A percentile compares a stretch with the other conserved stretches of the same genome.
Conservation (phyloP, 1,140 invertebrate species). For the Drosophila setifemur region DNA sequence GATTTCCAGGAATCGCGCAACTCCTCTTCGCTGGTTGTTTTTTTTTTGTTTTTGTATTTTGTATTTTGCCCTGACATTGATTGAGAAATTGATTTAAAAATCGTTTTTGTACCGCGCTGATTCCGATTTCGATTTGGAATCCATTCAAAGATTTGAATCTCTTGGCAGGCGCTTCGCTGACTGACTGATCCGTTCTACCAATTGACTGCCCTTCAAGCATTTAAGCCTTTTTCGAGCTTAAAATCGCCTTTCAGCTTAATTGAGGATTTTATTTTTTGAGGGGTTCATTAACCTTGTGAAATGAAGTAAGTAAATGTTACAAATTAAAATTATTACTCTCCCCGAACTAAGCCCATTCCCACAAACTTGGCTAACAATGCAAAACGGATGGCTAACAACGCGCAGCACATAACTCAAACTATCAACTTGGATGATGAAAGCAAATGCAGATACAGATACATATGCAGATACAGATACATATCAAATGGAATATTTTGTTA, state of each 20-base stretch:
- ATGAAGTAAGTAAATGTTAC: not conserved
- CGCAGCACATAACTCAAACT: slow-evolving; percentile 55
- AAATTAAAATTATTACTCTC: not conserved
- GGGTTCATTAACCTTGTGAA: not conserved
- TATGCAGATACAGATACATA: slow-evolving; percentile 71
- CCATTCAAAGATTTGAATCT: slow-evolving; percentile 40
- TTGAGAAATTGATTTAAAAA: slow-evolving; percentile 80
- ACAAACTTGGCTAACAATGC: not conserved
- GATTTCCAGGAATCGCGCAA: slow-evolving; percentile 60
- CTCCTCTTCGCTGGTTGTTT: too few relatives aligned
- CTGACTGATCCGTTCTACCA: slow-evolving; percentile 32
- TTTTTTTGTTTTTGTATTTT: too few relatives aligned
- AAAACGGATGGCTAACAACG: slow-evolving; percentile 22
- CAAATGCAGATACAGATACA: slow-evolving; percentile 48
- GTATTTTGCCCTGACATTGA: slow-evolving; percentile 68
- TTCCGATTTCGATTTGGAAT: slow-evolving; percentile 51
- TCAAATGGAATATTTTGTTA: slow-evolving; percentile 70
- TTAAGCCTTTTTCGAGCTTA: slow-evolving; percentile 38
- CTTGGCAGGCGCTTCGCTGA: slow-evolving; percentile 38
- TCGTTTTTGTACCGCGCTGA: slow-evolving; percentile 58
- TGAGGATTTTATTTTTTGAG: too few relatives aligned
- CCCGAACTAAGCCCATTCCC: not conserved
- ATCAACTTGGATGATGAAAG: slow-evolving; percentile 66
- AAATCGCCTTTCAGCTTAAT: slow-evolving; percentile 52
- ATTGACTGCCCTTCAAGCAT: slow-evolving; percentile 29